A percentile compares a stretch with the other conserved stretches of the same genome.
These are phyloP conservation scores for Drosophila orosa DNA, from an alignment of 1,140 invertebrate species.

Conservation along the genomic window DNA sequence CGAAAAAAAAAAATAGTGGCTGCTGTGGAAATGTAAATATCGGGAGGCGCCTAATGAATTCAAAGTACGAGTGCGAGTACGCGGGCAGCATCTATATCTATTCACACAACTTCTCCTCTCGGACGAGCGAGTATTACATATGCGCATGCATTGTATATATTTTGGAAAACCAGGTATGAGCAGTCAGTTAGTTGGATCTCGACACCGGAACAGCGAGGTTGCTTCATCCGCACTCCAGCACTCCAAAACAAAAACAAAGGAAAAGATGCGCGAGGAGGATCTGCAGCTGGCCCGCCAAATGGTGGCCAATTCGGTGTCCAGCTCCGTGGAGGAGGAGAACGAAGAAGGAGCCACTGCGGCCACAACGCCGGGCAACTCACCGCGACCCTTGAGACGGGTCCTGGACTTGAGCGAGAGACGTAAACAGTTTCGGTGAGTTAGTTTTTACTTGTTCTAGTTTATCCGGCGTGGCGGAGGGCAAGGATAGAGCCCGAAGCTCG, in stretches of 20 bases:
- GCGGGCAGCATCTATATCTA: slow-evolving; percentile 9
- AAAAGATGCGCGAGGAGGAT: slow-evolving; percentile 88
- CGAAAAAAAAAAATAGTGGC: slow-evolving; percentile 57
- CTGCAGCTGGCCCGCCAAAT: slow-evolving; percentile 88
- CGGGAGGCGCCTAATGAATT: slow-evolving; percentile 62
- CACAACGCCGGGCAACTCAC: slow-evolving; percentile 85
- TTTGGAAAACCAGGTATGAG: slow-evolving; percentile 57
- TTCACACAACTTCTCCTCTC: slow-evolving; percentile 27
- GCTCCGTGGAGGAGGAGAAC: slow-evolving; percentile 75
- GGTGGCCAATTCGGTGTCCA: slow-evolving; percentile 85
- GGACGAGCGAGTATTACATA: slow-evolving; percentile 35
- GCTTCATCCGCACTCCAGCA: not conserved
- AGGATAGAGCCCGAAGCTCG: not conserved
- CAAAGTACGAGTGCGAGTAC: slow-evolving; percentile 68
- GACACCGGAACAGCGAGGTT: slow-evolving; percentile 51
- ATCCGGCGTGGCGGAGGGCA: not conserved
- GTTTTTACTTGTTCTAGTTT: no score
- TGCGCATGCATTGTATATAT: slow-evolving; percentile 72
- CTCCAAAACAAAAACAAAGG: no score
- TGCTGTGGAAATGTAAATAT: slow-evolving; percentile 54
- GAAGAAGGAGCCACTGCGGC: slow-evolving; percentile 22
- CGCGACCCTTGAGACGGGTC: slow-evolving; percentile 85
- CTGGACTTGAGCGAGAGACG: slow-evolving; percentile 85
- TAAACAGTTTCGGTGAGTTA: slow-evolving; percentile 86
- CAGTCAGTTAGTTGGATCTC: slow-evolving; percentile 64